Base-by-base conservation (phyloP, 1,140 invertebrate genomes). In the Procambarus virginalis region DNA sequence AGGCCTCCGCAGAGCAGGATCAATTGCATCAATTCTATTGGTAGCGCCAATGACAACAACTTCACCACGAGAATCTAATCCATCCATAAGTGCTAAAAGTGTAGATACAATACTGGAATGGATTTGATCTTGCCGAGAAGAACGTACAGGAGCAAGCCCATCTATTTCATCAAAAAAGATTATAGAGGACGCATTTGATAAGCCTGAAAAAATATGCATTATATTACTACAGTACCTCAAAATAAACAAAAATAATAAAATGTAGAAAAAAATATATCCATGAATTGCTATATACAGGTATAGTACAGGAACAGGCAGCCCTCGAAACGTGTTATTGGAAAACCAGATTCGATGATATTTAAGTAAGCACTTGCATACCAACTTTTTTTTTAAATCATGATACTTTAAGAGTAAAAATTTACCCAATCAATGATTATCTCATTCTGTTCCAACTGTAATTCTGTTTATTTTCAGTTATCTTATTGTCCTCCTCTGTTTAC, bases 101-200 rank as follows among this genome's bases (percentile, higher is more conserved):
- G 98, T 98, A 0, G 97, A 97, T 0, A 99, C 98, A 89, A 99
- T 98, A 91, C 97, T 96, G 8, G 97, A 96, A 93, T 99, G 98
- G 93, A 99, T 97, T 93, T 98, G 98, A 94, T 98, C 97, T 93
- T 98, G 97, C 55, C 97, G 96, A 10, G 96, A 97, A 91, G 98
- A 98, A 86, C 97, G 94, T 55, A 98, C 97, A 17, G 97, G 97
- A 84, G 97, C 97, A 73, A 98, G 94, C 60, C 97, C 97, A 94
- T 98, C 97, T 80, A 98, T 96, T 94, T 98, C 97, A 94, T 98
- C 97, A 94, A 98, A 97, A 94, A 98, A 97, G 94, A 98, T 97
- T 93, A 98, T 97, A 2, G 96, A 96, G 20, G 97, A 93, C 96
- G 96, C 95, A 96, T 96, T 93, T 96, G 95, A 91, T 96, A 96